Evolutionary conservation across 2,888 invertebrate genomes (phyloP).

Genomic region (Pelosia muscerda): DNA sequence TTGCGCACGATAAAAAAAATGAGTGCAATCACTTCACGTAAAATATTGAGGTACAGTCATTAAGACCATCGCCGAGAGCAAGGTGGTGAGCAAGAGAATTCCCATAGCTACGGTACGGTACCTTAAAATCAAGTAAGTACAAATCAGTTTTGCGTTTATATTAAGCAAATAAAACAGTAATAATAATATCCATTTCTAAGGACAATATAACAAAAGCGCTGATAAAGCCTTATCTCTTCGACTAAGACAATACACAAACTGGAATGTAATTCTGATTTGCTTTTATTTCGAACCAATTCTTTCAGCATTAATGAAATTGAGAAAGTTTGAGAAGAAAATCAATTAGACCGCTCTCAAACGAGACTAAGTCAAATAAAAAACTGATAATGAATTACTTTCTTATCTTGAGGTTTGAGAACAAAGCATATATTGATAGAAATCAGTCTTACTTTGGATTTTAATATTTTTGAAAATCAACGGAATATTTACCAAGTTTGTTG

Average conservation of each 20-base stretch:
- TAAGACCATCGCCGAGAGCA: too few relatives aligned
- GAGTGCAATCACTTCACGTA: too few relatives aligned
- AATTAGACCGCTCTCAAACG: not conserved
- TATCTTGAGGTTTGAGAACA: not conserved
- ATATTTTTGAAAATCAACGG: too few relatives aligned
- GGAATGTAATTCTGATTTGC: not conserved
- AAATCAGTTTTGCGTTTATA: too few relatives aligned
- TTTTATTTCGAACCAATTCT: slow-evolving; percentile 2
- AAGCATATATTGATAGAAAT: not conserved
- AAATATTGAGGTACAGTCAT: too few relatives aligned
- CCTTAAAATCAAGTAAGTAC: too few relatives aligned
- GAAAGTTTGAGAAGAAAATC: not conserved
- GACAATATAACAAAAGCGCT: not conserved
- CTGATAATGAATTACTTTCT: not conserved
- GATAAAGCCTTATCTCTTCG: not conserved
- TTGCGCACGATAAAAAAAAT: too few relatives aligned
- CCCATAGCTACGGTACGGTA: too few relatives aligned
- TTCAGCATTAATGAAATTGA: not conserved
- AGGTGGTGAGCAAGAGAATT: too few relatives aligned
- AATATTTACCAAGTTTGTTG: too few relatives aligned
- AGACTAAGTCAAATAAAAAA: not conserved
- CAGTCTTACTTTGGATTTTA: too few relatives aligned
- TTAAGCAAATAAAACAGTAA: not conserved
- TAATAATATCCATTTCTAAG: not conserved
- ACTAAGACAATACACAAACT: not conserved